Evolutionary conservation across 2,113 vertebrate species (phyloP).

Genomic region (Mastomys coucha): DNA sequence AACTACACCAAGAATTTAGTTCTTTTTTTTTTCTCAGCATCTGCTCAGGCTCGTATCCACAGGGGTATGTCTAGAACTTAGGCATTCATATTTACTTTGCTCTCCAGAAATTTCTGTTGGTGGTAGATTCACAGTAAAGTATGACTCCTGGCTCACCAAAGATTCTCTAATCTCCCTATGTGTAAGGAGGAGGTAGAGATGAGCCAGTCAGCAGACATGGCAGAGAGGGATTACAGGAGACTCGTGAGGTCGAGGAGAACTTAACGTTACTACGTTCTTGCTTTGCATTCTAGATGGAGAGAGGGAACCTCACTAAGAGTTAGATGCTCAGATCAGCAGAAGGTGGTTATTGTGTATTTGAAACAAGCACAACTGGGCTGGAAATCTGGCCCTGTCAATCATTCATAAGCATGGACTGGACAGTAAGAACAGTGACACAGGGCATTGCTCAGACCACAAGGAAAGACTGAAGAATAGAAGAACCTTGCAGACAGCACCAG

Average conservation of each 20-base stretch:
- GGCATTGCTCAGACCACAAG: not conserved
- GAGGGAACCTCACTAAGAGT: not conserved
- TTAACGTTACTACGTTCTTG: not conserved
- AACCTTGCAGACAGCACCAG: not conserved
- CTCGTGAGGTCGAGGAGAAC: not conserved
- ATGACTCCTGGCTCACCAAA: not conserved
- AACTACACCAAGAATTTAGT: not conserved
- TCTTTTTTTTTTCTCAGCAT: not conserved
- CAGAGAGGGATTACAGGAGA: not conserved
- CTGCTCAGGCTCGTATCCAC: not conserved
- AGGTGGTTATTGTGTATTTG: no score
- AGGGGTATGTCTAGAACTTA: not conserved
- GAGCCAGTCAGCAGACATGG: not conserved
- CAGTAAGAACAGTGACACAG: not conserved
- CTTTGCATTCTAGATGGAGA: not conserved
- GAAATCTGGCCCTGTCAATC: not conserved
- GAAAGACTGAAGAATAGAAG: not conserved
- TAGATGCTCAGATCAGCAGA: not conserved
- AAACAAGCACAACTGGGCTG: not conserved
- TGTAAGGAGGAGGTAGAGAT: not conserved
- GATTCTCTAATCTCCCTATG: no score
- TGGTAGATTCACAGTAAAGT: not conserved
- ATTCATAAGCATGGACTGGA: not conserved
- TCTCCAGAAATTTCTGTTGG: not conserved
- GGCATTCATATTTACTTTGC: not conserved